Conservation (phyloP, 2,888 invertebrate species). For the Harmothoe impar region DNA sequence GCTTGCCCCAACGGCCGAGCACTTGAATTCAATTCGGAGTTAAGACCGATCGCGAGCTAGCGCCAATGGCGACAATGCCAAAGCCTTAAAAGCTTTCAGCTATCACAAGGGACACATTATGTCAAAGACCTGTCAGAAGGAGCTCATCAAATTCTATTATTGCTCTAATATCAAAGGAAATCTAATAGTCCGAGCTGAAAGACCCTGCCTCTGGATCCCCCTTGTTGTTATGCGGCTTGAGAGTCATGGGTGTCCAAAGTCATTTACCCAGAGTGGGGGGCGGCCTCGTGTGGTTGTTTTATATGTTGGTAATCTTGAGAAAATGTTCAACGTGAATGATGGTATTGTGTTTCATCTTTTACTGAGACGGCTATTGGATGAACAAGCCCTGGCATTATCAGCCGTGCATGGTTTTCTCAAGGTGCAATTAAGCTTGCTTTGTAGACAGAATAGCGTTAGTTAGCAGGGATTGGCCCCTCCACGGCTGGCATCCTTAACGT, state of each 20-base stretch:
- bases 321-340: not conserved
- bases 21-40: not conserved
- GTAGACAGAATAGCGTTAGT: slow-evolving; percentile 8
- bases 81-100: slow-evolving; percentile 46
- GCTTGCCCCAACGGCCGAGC: not conserved
- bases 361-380: not conserved
- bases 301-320: not conserved
- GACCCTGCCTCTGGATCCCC: not conserved
- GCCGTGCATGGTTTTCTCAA: not conserved
- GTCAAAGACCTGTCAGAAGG: not conserved
- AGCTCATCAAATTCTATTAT: slow-evolving; percentile 50
- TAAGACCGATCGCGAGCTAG: not conserved
- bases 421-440: slow-evolving; percentile 8
- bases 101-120: slow-evolving; percentile 13
- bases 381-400: not conserved
- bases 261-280: not conserved
- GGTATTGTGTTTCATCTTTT: slow-evolving; percentile 20
- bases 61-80: not conserved
- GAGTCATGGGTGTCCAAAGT: slow-evolving; percentile 31
- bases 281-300: not conserved
- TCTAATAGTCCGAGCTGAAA: slow-evolving; percentile 19
- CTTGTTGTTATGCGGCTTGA: not conserved
- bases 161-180: slow-evolving; percentile 37
- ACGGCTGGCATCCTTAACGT: not conserved
- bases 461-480: slow-evolving; percentile 6